phyloP scores from a whole-genome alignment of 2,797 vertebrate species.

The Limnodromus scolopaceus region DNA sequence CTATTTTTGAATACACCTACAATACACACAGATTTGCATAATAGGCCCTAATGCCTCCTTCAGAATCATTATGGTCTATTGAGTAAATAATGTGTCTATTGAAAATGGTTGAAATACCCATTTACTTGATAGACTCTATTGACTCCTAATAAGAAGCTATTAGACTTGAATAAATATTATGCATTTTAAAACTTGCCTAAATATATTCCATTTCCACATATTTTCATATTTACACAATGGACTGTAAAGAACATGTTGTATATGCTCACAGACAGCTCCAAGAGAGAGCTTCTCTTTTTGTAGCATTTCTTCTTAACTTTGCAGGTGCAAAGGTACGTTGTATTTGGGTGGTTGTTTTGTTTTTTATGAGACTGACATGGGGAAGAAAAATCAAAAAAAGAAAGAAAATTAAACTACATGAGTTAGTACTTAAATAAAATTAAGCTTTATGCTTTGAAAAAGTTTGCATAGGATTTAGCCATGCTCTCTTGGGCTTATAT shows the following conservation, averaged over 20 bases:
- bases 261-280: background rate
- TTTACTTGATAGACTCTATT: conserved; percentile 68
- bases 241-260: conserved; percentile 44
- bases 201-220: conserved; percentile 58
- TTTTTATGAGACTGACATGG: background rate
- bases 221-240: conserved; percentile 61
- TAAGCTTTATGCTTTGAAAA: conserved; percentile 1
- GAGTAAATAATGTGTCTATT: conserved; percentile 68
- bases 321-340: background rate
- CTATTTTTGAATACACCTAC: conserved; percentile 58
- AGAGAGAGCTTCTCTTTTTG: background rate
- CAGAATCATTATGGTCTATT: conserved; percentile 69
- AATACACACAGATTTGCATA: conserved; percentile 65
- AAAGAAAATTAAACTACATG: conserved; percentile 30
- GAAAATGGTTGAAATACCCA: conserved; percentile 65
- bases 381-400: conserved; percentile 3
- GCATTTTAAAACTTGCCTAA: conserved; percentile 64
- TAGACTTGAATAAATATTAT: conserved; percentile 70
- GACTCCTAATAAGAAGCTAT: conserved; percentile 71
- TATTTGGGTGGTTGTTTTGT: background rate
- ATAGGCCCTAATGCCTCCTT: conserved; percentile 68
- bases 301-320: background rate
- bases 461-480: conserved; percentile 1
- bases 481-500: background rate
- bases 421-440: conserved; percentile 40